Evolutionary conservation across 2,797 vertebrate species (phyloP), one percentile per base, ranked within the genome.

Genomic region (Lagorchestes hirsutus): DNA sequence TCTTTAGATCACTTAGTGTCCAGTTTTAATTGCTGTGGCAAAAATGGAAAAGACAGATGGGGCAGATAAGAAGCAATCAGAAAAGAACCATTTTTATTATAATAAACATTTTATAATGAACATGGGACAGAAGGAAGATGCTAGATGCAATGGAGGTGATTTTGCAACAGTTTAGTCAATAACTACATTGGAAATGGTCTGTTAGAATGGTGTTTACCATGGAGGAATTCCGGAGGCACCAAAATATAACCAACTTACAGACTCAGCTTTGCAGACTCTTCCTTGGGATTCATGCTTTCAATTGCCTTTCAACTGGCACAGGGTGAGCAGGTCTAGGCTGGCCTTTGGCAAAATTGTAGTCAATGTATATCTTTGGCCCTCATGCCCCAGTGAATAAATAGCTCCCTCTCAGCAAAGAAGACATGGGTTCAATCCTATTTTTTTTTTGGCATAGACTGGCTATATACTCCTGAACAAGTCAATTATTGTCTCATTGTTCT

Each of bases 131-230:
- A 52, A 92, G 27, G 31, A 3, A 58, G n/a, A 29, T 46, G 13
- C 5, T 93, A 28, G 82, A 95, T 95, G 2, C 16, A 67, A 55
- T 29, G 1, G 40, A 54, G 11, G 90, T 90, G 31, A 91, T 34
- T 90, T 57, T 16, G 22, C 5, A 57, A 28, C 28, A 18, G 0
- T 1, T 46, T 31, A 54, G 50, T 94, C 31, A n/a, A 0, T n/a
- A 13, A 90, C 54, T n/a, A n/a, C 24, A 54, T 14, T 56, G 22
- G 12, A 22, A 34, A 55, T 57, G 0, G 22, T 9, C 14, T 90
- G 55, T 92, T 96, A 12, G 27, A 92, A 57, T 90, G 58, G 22
- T 5, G 90, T 95, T 91, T 94, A 55, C 62, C 91, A 93, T 74
- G 52, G 91, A 96, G 22, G 90, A 91, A 87, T 74, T n/a, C 57